Conservation (phyloP, 2,113 vertebrate genomes). For the Uria aalge region DNA sequence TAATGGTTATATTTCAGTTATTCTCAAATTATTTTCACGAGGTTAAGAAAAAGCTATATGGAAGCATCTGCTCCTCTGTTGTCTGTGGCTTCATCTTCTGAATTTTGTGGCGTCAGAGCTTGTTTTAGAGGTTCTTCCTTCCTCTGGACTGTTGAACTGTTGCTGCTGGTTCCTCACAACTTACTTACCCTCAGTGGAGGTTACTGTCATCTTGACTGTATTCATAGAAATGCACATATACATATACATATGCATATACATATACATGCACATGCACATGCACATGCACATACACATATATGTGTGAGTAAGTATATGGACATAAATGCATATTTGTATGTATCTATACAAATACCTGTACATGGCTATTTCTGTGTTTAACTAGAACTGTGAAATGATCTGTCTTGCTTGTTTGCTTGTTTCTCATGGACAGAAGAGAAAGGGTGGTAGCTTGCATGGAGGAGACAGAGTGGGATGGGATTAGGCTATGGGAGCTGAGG, state of each 20-base stretch:
- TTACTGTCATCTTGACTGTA: neutral
- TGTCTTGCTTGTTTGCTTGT: neutral
- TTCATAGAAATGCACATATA: neutral
- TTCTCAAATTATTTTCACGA: neutral
- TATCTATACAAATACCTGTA: neutral
- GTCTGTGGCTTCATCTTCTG: neutral
- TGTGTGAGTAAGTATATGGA: neutral
- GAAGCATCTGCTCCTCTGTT: neutral
- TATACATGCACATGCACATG: rapidly evolving
- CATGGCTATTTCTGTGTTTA: neutral
- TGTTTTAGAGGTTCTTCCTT: neutral
- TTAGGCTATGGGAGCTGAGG: neutral
- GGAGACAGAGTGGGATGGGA: neutral
- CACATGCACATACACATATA: rapidly evolving
- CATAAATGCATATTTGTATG: neutral
- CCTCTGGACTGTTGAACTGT: neutral
- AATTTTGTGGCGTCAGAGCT: neutral
- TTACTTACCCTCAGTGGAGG: neutral
- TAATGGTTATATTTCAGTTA: neutral
- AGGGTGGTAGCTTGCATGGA: neutral
- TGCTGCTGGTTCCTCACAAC: neutral
- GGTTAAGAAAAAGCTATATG: neutral
- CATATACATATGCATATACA: no score
- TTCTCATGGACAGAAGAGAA: neutral
- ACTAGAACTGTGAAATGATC: neutral